Evolutionary conservation across 2,888 invertebrate genomes (phyloP).

Genomic region (Tenthredo amoena): DNA sequence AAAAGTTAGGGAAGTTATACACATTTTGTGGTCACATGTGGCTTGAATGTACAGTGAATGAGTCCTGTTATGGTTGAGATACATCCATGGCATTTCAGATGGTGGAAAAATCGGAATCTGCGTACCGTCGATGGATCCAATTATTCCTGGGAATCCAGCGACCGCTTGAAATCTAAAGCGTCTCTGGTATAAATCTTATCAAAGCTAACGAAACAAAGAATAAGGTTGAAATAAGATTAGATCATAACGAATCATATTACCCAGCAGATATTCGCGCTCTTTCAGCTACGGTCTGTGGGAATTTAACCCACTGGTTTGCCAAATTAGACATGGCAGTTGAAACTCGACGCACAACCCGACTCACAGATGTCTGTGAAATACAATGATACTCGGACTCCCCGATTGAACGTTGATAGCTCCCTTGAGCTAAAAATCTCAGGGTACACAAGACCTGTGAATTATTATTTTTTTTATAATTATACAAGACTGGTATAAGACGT

Average conservation of each 20-base stretch:
- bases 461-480: no score
- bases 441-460: not conserved
- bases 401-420: not conserved
- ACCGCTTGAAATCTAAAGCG: not conserved
- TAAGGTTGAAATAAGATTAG: no score
- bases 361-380: not conserved
- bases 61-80: not conserved
- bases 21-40: not conserved
- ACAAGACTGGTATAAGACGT: no score
- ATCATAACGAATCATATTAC: not conserved
- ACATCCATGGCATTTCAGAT: not conserved
- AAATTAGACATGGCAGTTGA: not conserved
- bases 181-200: not conserved
- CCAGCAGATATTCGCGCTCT: not conserved
- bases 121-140: not conserved
- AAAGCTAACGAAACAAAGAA: not conserved
- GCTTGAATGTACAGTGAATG: not conserved
- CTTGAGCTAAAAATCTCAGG: not conserved
- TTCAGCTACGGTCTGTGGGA: not conserved
- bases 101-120: not conserved
- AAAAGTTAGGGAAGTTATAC: not conserved
- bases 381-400: not conserved
- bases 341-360: not conserved
- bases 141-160: not conserved
- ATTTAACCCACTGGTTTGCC: not conserved